Base-by-base conservation (phyloP, 1,140 invertebrate species). In the Thalassaphorura encarpata region DNA sequence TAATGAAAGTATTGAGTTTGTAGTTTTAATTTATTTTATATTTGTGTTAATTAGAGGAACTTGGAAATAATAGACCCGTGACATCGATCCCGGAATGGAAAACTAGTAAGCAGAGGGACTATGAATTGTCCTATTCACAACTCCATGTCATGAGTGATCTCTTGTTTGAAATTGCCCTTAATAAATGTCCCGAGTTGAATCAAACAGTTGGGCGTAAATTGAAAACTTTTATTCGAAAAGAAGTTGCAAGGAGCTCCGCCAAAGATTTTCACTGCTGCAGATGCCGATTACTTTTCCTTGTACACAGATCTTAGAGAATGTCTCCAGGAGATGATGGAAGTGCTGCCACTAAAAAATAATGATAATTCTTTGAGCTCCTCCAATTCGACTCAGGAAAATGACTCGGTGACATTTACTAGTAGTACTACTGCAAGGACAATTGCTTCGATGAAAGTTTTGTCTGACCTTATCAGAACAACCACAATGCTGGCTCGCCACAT, bases 131-230 rank as follows among this genome's bases (percentile, higher is more conserved):
- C 33, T 36, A 11, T 36, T 11, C 11, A 36, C 31, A 52, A 42
- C 40, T 52, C 15, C 50, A 52, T 24, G 40, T 52, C 15, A 36
- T 52, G 13, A 41, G 41, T 29, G 50, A 52, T 24, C 27, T 41
- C 3, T 16, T 52, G 3, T 15, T 52, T 2, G 36, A 52, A 42
- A 39, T 52, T 23, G 41, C 28, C 31, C 50, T 52, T 26, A 16
- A 40, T 24, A 42, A 42, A 18, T 52, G 50, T 27, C 19, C 21
- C 21, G 28, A 41, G 23, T 31, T 52, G n/a, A 52, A 42, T 27
- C 2, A 19, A 41, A 52, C 50, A 26, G 39, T 41, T 28, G 40
- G 31, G 1, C 33, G 50, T 4, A 27, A 19, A 6, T 15, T 52
- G 50, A 52, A 52, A 21, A 28, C 50, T 52, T 52, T 52, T 18